Base-by-base conservation (phyloP, 1,140 invertebrate genomes). In the Atta cephalotes region DNA sequence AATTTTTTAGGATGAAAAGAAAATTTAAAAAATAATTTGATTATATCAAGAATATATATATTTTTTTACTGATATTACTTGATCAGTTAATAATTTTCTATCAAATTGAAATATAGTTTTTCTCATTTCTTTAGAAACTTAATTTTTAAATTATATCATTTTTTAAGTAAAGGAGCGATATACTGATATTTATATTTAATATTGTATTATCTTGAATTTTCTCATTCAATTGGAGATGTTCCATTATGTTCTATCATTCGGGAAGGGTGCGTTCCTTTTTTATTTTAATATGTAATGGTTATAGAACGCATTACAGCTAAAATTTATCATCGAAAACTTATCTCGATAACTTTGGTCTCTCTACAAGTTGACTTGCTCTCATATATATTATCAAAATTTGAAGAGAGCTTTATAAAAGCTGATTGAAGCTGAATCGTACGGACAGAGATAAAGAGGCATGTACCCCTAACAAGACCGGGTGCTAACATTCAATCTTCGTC, bases 401-500 rank as follows among this genome's bases (percentile, higher is more conserved):
- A 81, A 18, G 39, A 70, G 71, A 77, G 58, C 81, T 72, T 51
- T 78, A 39, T 60, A 78, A 84, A 78, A 21, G 21, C 21, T 21
- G 21, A 78, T 78, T 63, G 53, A 49, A 62, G 60, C 60, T 31
- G 81, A 77, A 78, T 77, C 56, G 28, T 16, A 63, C 56, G 21
- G 58, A 78, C 76, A 62, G 74, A 45, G 74, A 78, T 39, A 39
- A 21, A 62, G 58, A 78, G 39, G 58, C 74, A 58, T 45, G 63
- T 21, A 25, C 9, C 78, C 21, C 70, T 84, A 84, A 84, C 80
- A 70, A 84, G 79, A 25, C 60, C 56, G 56, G 63, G 45, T 49
- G 68, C 80, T 76, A 74, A 76, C 70, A 62, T 84, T 76, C 70
- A 84, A 84, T 84, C 86, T 81, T 58, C 80, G 79, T 87, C 79